These are phyloP conservation scores for Rotaria magnacalcarata DNA, from an alignment of 2,888 invertebrate genomes.

Conservation along the genomic window DNA sequence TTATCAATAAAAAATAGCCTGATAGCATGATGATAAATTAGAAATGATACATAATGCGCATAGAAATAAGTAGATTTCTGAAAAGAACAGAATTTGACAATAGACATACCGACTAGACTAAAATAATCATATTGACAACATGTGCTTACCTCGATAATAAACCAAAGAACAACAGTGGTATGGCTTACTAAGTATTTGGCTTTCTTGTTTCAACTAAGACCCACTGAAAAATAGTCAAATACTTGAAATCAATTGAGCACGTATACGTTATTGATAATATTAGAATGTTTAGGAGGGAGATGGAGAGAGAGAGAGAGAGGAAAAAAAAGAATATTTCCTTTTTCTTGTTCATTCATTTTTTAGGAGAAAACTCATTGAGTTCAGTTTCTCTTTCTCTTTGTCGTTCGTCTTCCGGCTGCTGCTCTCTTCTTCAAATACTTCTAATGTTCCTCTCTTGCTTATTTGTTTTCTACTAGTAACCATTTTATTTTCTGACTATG, in stretches of 20 bases:
- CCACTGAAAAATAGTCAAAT: background rate
- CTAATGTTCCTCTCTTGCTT: background rate
- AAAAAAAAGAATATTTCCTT: background rate
- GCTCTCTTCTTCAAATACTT: too few relatives aligned
- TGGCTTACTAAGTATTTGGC: background rate
- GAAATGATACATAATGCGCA: background rate
- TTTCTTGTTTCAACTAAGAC: background rate
- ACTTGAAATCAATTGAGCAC: background rate
- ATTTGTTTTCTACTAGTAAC: background rate
- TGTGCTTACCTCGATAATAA: too few relatives aligned
- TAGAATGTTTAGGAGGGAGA: background rate
- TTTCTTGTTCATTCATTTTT: background rate
- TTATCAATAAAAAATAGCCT: background rate
- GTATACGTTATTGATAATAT: background rate
- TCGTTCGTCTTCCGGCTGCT: background rate
- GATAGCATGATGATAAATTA: background rate
- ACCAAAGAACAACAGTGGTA: background rate
- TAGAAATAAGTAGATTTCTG: too few relatives aligned
- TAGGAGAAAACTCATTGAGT: background rate
- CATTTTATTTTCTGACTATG: background rate
- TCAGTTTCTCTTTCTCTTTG: background rate
- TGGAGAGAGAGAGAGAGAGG: too few relatives aligned
- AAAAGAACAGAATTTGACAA: too few relatives aligned
- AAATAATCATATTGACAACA: too few relatives aligned
- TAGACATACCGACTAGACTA: too few relatives aligned